These are phyloP conservation scores for Cantharis flavilabris DNA, from an alignment of 2,888 invertebrate species.

Conservation along the genomic window DNA sequence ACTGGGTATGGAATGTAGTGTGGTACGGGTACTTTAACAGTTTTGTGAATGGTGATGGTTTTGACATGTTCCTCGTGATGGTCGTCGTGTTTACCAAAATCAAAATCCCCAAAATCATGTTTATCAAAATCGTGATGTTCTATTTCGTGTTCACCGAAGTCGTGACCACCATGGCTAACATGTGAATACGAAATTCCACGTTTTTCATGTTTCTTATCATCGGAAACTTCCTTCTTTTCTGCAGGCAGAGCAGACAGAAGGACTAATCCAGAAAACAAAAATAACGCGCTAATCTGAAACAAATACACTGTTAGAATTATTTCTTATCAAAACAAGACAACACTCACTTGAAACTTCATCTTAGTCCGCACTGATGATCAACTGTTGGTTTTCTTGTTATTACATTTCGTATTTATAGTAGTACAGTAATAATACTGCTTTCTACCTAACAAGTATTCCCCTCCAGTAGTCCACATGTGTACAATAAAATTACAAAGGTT, in stretches of 20 bases:
- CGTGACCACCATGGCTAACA: constrained; percentile 37
- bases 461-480: background rate
- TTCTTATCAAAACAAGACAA: background rate
- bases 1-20: constrained; percentile 63
- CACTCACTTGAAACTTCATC: constrained; percentile 51
- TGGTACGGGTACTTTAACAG: constrained; percentile 61
- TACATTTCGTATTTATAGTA: background rate
- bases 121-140: background rate
- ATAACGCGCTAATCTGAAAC: constrained; percentile 47
- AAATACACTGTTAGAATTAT: constrained; percentile 8
- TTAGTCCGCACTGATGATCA: constrained; percentile 16
- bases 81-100: constrained; percentile 32
- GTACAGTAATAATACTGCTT: background rate
- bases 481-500: background rate
- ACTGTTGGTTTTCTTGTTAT: background rate
- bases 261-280: constrained; percentile 51
- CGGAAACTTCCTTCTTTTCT: constrained; percentile 43
- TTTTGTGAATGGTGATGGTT: constrained; percentile 59
- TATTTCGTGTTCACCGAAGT: constrained; percentile 4
- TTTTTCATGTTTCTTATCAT: constrained; percentile 47
- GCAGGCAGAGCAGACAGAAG: constrained; percentile 45
- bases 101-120: constrained; percentile 15
- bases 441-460: background rate
- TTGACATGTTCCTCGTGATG: constrained; percentile 20
- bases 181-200: constrained; percentile 46